A percentile compares a stretch with the other conserved stretches of the same genome.
These are phyloP conservation scores for Crocuta crocuta DNA, from an alignment of 2,113 vertebrate species.

Conservation along the genomic window DNA sequence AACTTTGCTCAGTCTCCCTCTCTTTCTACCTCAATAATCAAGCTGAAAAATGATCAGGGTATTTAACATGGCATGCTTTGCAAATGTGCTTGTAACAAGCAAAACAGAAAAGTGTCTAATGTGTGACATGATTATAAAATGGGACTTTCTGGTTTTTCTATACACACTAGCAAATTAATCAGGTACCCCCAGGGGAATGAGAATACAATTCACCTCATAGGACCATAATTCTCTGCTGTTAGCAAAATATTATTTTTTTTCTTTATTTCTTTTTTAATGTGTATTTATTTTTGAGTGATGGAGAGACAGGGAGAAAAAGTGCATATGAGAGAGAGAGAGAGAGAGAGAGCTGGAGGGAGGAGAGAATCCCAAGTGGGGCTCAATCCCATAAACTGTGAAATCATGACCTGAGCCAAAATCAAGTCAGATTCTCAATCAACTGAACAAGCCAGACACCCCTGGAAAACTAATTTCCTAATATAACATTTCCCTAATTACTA, in stretches of 20 bases:
- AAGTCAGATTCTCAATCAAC: too few species aligned
- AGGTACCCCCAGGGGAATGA: not conserved
- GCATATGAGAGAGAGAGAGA: too few species aligned
- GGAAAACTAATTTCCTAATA: not conserved
- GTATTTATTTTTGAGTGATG: too few species aligned
- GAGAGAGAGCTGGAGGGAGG: too few species aligned
- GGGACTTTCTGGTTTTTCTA: not conserved
- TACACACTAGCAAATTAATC: not conserved
- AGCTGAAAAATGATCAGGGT: not conserved
- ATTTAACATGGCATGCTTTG: not conserved
- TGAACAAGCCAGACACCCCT: too few species aligned
- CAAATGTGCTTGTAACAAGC: not conserved
- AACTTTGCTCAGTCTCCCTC: not conserved
- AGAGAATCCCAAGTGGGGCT: too few species aligned
- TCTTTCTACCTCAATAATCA: not conserved
- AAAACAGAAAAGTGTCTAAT: constrained; percentile 4
- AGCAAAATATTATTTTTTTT: not conserved
- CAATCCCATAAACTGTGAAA: too few species aligned
- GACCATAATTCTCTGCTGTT: not conserved
- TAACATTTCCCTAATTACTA: not conserved
- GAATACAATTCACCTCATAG: not conserved
- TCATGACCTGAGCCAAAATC: too few species aligned
- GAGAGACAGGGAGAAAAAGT: too few species aligned
- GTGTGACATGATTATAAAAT: constrained; percentile 47
- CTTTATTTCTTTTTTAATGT: not conserved